Evolutionary conservation across 2,113 vertebrate species (phyloP), one percentile per base, ranked within the genome.

Genomic region (Pollimyrus isidori): DNA sequence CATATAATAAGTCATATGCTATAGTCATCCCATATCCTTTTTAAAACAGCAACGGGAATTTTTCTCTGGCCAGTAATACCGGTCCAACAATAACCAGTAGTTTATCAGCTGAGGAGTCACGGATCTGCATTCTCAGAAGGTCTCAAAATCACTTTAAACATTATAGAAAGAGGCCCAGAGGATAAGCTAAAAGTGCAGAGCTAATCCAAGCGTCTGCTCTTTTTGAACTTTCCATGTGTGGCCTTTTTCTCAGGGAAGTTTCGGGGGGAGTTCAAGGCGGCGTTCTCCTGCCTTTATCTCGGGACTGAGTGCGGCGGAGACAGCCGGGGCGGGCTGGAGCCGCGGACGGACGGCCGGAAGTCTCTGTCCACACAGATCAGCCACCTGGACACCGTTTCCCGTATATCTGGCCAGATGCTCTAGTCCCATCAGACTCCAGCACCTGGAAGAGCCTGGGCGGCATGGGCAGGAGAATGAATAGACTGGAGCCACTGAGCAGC

Each of bases 211-310:
- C 4, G 9, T 13, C 1, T 69, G 62, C 62, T 30, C 62, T 1
- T 13, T 69, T 69, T 69, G 62, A 69, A 30, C 62, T 13, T 69
- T 69, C 58, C 23, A 65, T n/a, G 23, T 69, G 73, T 80, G 73
- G 35, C 6, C 3, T 93, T 26, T 26, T 39, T 91, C 90, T 87
- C 95, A 99, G 98, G 97, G 88, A 99, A 99, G 93, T 99, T 99
- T 90, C 96, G 98, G 52, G 97, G 97, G 91, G 98, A 99, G 95
- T 99, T 99, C 93, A 99, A 98, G 96, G 97, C 97, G 42, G 98
- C 98, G 0, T 99, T 99, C 94, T 96, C 97, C 89, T 99, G 97
- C 92, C 96, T 94, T 88, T 97, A 95, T 93, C 93, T 95, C 52
- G 93, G 95, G 80, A 91, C 93, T 90, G 91, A 90, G 11, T 92